Conservation (phyloP, 2,113 vertebrate genomes). For the Semicossyphus pulcher region DNA sequence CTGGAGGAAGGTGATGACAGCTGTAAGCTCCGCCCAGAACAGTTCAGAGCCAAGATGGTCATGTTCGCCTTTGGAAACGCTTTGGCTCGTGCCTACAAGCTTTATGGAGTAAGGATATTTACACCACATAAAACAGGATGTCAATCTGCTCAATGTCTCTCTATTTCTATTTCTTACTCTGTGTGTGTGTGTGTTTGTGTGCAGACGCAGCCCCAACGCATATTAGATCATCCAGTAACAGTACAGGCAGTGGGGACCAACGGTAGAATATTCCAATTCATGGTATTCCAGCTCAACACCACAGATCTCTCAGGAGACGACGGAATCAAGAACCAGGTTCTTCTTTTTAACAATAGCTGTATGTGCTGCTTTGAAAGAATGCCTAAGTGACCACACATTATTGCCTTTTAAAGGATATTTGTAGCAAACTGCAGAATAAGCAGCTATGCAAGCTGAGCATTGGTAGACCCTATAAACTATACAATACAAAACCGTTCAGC, state of each 20-base stretch:
- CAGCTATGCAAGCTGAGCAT: too few species aligned
- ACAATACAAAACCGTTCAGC: too few species aligned
- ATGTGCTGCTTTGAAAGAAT: background rate
- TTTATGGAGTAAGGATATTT: slow-evolving; percentile 84
- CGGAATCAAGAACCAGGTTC: slow-evolving; percentile 89
- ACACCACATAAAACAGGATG: background rate
- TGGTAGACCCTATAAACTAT: too few species aligned
- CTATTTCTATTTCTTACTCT: background rate
- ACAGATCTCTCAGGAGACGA: slow-evolving; percentile 83
- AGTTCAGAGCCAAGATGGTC: slow-evolving; percentile 89
- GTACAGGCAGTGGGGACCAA: slow-evolving; percentile 89
- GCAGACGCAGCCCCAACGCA: slow-evolving; percentile 79
- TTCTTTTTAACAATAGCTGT: background rate
- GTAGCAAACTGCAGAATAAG: too few species aligned
- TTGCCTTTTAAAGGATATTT: too few species aligned
- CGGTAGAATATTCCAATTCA: slow-evolving; percentile 88
- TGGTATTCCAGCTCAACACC: slow-evolving; percentile 93
- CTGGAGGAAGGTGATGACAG: slow-evolving; percentile 70
- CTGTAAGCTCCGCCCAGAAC: slow-evolving; percentile 81
- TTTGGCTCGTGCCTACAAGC: slow-evolving; percentile 83
- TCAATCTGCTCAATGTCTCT: background rate
- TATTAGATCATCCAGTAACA: slow-evolving; percentile 86
- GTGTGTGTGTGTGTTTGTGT: slow-evolving; percentile 21
- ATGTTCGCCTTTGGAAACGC: slow-evolving; percentile 91
- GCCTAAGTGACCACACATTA: background rate